Conservation (phyloP, 1,140 invertebrate genomes). For the Drosophila seguyi region DNA sequence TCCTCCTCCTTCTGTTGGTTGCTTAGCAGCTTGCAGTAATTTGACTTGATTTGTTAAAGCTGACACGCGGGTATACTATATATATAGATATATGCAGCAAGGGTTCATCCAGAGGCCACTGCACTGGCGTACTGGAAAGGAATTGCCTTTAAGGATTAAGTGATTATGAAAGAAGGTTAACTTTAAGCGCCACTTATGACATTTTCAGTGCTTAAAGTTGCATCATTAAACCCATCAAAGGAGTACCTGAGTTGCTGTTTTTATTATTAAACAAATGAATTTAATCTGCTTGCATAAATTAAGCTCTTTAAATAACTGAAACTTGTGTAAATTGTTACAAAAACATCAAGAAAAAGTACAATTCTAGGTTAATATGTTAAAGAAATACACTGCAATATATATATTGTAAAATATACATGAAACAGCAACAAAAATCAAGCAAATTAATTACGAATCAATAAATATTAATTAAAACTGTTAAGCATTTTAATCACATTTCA, state of each 20-base stretch:
- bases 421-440: neutral
- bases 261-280: neutral
- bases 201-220: conserved; percentile 9
- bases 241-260: neutral
- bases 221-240: conserved; percentile 16
- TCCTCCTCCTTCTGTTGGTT: no score
- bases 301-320: neutral
- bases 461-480: neutral
- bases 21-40: conserved; percentile 73
- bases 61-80: conserved; percentile 2
- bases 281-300: conserved; percentile 16
- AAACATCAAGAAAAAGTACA: neutral
- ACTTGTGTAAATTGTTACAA: conserved; percentile 2
- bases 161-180: conserved; percentile 1
- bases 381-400: conserved; percentile 1
- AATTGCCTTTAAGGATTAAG: conserved; percentile 11
- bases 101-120: conserved; percentile 10
- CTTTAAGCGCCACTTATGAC: conserved; percentile 22
- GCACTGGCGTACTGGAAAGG: conserved; percentile 27
- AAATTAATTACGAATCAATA: conserved; percentile 1
- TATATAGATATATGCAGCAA: neutral
- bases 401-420: neutral
- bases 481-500: conserved; percentile 6
- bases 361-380: conserved; percentile 6
- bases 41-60: conserved; percentile 69